Evolutionary conservation across 2,888 invertebrate species (phyloP), one percentile per base, ranked within the genome.

Genomic region (Dorcus parallelipipedus): DNA sequence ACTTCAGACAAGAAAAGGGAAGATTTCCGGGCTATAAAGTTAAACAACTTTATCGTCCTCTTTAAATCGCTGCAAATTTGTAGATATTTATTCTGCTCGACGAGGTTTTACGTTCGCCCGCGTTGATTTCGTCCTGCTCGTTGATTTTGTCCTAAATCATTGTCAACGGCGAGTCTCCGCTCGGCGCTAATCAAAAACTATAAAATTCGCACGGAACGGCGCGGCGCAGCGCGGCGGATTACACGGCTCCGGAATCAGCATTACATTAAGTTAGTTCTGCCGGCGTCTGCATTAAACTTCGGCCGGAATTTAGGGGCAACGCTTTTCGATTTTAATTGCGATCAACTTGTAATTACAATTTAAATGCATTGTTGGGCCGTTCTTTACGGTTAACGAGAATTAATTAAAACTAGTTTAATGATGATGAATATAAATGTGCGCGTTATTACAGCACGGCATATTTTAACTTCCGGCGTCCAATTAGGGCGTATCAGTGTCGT

Each of bases 271-370:
- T 59, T 59, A 51, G 57, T 60, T 60, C 59, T 55, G 62, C 61
- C 52, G 40, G 52, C 56, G 62, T 64, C 58, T 60, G 62, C 64
- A 61, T 59, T 61, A 61, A 62, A 62, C 56, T 64, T 64, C 60
- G 26, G 49, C 39, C 51, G 61, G 56, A 52, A 53, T 53, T 56
- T 56, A 61, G 52, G 51, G 50, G 51, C 50, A 39, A 49, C 56
- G 63, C 67, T 69, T 61, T 64, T 68, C 69, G 69, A 73, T 72
- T 74, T 73, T 73, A 72, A 75, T 74, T 75, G 72, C 72, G 70
- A 75, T 74, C 69, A 71, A 73, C 69, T 71, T 70, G 72, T 73
- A 74, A 74, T 75, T 75, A 68, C 71, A 69, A 71, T 73, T 70
- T 70, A 67, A 73, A 72, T 69, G 71, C 70, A 68, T 58, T 61